Base-by-base conservation (phyloP, 2,797 vertebrate species). In the Macropus fuliginosus region DNA sequence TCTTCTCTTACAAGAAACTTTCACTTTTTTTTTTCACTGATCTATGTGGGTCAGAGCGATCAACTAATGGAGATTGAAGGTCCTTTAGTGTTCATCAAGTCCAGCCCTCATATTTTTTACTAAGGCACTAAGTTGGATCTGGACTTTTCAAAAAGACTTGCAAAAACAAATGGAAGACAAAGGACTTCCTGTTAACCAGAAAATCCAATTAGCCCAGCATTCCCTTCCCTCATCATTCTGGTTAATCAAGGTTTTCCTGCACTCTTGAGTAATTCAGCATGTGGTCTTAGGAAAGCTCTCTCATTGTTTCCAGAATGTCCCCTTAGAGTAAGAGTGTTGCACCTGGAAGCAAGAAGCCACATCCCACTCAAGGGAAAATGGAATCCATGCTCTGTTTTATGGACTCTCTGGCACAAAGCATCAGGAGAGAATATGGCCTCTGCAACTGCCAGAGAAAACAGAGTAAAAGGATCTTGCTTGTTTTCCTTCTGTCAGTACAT, bases 401-500 rank as follows among this genome's bases (percentile, higher is more conserved):
- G 90, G 92, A 97, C 96, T 5, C 92, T 97, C 94, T 97, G 96
- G 96, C 95, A 97, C 92, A 90, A 21, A 96, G 95, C 92, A 89
- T 93, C 94, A 94, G 96, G 95, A 97, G 95, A 97, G 94, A 96
- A 91, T 94, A 96, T 56, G 89, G 92, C 95, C 34, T 96, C 92
- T 92, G 87, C 93, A 90, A 91, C 96, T 97, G 97, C 94, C 97
- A 98, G 96, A 97, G 96, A 97, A 97, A 98, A 97, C 97, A 97
- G 94, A 94, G 96, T 92, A 91, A 95, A 87, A 98, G 93, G 96
- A 97, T 97, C 95, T 97, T 31, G 28, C 97, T 98, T 98, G 97
- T 98, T 98, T 98, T 97, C 94, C 96, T 97, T 97, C 95, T 96
- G 94, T 98, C 97, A 97, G 95, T 94, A 97, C 93, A 94, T 92